Conservation (phyloP, 2,113 vertebrate species). For the Todiramphus saurophagus region DNA sequence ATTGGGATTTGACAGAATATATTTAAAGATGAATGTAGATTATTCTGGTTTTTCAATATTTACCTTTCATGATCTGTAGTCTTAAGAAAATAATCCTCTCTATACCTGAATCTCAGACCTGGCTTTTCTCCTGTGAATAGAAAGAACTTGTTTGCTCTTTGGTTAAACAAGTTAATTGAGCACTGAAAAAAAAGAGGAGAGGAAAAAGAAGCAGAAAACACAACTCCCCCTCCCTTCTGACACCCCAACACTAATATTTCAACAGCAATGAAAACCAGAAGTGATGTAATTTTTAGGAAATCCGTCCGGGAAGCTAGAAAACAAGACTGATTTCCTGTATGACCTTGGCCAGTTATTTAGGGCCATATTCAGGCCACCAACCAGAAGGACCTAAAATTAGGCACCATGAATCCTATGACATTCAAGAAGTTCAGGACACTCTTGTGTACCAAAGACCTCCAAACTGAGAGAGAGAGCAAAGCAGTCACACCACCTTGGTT, state of each 20-base stretch:
- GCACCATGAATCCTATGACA: neutral
- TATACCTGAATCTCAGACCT: neutral
- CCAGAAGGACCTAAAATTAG: neutral
- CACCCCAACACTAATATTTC: neutral
- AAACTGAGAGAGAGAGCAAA: neutral
- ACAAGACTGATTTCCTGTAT: neutral
- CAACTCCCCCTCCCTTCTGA: neutral
- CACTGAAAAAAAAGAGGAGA: neutral
- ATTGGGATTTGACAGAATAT: neutral
- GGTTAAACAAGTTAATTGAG: neutral
- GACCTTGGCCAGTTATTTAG: neutral
- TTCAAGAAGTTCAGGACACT: neutral
- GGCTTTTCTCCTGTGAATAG: neutral
- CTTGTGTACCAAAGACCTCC: neutral
- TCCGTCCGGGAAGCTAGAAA: neutral
- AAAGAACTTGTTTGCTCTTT: neutral
- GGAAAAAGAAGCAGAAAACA: neutral
- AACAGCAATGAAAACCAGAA: neutral
- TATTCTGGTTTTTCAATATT: neutral
- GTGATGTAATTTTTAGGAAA: constrained; percentile 20
- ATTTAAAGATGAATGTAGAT: neutral
- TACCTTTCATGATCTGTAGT: neutral
- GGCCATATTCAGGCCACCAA: neutral
- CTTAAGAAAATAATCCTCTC: constrained; percentile 23
- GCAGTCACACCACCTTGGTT: neutral